These are phyloP conservation scores for Odontothrips loti DNA, from an alignment of 2,888 invertebrate genomes.

Conservation along the genomic window DNA sequence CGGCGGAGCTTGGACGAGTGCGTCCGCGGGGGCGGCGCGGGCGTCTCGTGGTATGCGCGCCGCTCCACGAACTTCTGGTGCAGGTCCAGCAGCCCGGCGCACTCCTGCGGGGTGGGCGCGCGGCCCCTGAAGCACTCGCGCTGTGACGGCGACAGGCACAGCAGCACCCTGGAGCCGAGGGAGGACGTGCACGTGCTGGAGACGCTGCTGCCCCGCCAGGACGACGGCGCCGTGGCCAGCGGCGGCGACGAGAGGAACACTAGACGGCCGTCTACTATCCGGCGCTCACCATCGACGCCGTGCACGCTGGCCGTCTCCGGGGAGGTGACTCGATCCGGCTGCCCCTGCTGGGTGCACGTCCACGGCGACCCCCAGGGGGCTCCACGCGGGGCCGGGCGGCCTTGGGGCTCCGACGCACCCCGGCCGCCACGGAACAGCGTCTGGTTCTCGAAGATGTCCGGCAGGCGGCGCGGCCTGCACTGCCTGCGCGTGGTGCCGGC, in stretches of 20 bases:
- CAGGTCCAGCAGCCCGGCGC: conserved; percentile 62
- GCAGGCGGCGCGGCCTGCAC: not conserved
- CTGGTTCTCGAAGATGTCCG: conserved; percentile 3
- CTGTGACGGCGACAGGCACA: conserved; percentile 63
- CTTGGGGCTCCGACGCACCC: not conserved
- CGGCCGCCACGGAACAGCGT: not conserved
- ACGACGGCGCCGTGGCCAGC: not conserved
- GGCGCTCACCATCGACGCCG: not conserved
- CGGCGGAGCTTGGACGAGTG: not conserved
- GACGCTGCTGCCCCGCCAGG: not conserved
- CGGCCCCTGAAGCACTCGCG: conserved; percentile 54
- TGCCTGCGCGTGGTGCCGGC: too few species aligned
- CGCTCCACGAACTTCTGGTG: conserved; percentile 66
- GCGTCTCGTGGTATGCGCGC: conserved; percentile 52
- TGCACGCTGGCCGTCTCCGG: not conserved
- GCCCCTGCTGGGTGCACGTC: too few species aligned
- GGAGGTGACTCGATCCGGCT: not conserved
- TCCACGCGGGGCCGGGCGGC: too few species aligned
- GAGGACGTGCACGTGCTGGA: not conserved
- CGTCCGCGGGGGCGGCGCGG: conserved; percentile 35
- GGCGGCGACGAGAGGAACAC: conserved; percentile 13
- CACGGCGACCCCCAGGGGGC: too few species aligned
- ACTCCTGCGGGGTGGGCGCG: conserved; percentile 47
- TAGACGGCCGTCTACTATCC: not conserved
- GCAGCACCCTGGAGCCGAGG: conserved; percentile 30